Conservation (phyloP, 53 echinoderm and acorn worm species). For the Holothuria leucospilota region DNA sequence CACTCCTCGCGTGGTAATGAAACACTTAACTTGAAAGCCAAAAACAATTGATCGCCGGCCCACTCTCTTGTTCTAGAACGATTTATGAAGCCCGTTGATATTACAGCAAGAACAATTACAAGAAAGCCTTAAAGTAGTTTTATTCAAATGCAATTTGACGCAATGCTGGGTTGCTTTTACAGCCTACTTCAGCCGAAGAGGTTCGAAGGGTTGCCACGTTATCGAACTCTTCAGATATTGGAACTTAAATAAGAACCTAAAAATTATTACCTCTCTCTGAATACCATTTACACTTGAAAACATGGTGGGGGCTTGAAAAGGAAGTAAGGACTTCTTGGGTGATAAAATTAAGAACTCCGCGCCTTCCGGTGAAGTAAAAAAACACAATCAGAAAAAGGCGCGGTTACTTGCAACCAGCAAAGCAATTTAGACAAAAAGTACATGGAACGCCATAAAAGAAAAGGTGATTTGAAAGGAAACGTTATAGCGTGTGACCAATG, state of each 20-base stretch:
- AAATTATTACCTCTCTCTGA: constrained; percentile 33
- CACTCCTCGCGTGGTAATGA: constrained; percentile 32
- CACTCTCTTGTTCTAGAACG: constrained; percentile 8
- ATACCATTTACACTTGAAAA: constrained; percentile 20
- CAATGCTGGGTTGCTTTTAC: constrained; percentile 41
- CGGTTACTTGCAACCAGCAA: too few species aligned
- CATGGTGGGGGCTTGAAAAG: constrained; percentile 32
- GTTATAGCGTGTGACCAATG: too few species aligned
- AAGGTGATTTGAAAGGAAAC: too few species aligned
- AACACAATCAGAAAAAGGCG: too few species aligned
- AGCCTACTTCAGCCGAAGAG: constrained; percentile 35
- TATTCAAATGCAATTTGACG: constrained; percentile 48
- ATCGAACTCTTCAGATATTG: constrained; percentile 12
- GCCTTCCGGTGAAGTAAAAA: constrained; percentile 28
- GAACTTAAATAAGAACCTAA: constrained; percentile 21
- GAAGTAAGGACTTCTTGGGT: constrained; percentile 7
- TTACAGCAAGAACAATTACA: constrained; percentile 36
- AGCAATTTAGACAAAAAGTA: too few species aligned
- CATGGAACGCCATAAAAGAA: too few species aligned
- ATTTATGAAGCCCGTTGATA: constrained; percentile 26
- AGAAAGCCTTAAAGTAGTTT: constrained; percentile 39
- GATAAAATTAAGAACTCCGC: constrained; percentile 30
- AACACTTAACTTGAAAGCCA: constrained; percentile 46
- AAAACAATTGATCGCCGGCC: constrained; percentile 16
- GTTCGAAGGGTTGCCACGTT: constrained; percentile 46